Percentiles rank a stretch among this genome's conserved stretches.
These are phyloP conservation scores for Pseudomyrmex cubaensis DNA, from an alignment of 1,140 invertebrate genomes.

Conservation along the genomic window DNA sequence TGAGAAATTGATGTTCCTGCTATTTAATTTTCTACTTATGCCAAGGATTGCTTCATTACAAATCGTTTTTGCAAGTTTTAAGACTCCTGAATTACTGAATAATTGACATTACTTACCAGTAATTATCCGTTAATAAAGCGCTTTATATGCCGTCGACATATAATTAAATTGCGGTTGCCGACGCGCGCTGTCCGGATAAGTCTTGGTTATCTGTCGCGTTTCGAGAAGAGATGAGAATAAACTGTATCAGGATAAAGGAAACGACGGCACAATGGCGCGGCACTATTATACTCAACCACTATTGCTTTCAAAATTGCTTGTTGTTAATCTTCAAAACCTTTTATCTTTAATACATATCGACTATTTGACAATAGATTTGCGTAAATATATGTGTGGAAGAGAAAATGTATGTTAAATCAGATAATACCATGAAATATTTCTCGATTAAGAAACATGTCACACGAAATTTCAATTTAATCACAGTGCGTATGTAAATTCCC, in stretches of 20 bases:
- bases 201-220: conserved; percentile 12
- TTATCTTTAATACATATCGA: too few relatives aligned
- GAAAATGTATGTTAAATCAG: not conserved
- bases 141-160: conserved; percentile 13
- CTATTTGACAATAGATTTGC: too few relatives aligned
- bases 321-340: not conserved
- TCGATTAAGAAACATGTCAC: conserved; percentile 14
- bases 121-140: conserved; percentile 22
- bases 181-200: not conserved
- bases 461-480: conserved; percentile 27
- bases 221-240: not conserved
- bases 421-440: conserved; percentile 26
- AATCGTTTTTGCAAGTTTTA: not conserved
- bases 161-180: conserved; percentile 6
- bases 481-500: not conserved
- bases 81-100: not conserved
- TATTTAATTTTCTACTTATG: not conserved
- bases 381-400: too few relatives aligned
- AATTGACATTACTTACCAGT: not conserved
- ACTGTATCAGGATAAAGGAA: not conserved
- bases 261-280: not conserved
- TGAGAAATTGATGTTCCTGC: not conserved
- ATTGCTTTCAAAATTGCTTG: not conserved
- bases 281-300: conserved; percentile 6
- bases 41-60: not conserved